Evolutionary conservation across 1,140 invertebrate genomes (phyloP).

Genomic region (Pseudomyrmex cubaensis): DNA sequence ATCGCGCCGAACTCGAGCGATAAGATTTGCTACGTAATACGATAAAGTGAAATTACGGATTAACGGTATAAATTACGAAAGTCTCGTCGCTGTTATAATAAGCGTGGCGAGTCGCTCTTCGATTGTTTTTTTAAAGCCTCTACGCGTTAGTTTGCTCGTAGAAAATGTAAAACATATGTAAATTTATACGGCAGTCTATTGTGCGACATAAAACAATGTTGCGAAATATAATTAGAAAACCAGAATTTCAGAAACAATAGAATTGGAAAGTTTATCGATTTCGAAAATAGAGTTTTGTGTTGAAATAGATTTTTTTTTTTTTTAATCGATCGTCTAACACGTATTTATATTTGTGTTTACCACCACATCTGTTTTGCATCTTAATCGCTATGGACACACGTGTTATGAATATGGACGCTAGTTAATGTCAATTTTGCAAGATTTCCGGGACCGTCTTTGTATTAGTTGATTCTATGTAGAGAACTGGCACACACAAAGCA

Average conservation of each 20-base stretch:
- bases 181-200: not conserved
- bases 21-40: constrained; percentile 49
- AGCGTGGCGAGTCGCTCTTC: not conserved
- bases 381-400: not conserved
- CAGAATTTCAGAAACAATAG: no score
- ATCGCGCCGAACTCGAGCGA: constrained; percentile 48
- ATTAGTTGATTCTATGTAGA: not conserved
- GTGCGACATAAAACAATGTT: not conserved
- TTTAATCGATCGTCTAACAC: no score
- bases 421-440: not conserved
- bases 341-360: not conserved
- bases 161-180: no score
- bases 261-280: no score
- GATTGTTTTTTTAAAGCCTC: not conserved
- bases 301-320: no score
- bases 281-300: no score
- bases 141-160: not conserved
- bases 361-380: not conserved
- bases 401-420: not conserved
- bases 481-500: not conserved
- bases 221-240: no score
- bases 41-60: constrained; percentile 63
- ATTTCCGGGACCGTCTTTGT: not conserved
- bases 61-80: constrained; percentile 38
- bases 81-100: not conserved